Conservation (phyloP, 2,888 invertebrate genomes). For the Perizoma affinitatum region DNA sequence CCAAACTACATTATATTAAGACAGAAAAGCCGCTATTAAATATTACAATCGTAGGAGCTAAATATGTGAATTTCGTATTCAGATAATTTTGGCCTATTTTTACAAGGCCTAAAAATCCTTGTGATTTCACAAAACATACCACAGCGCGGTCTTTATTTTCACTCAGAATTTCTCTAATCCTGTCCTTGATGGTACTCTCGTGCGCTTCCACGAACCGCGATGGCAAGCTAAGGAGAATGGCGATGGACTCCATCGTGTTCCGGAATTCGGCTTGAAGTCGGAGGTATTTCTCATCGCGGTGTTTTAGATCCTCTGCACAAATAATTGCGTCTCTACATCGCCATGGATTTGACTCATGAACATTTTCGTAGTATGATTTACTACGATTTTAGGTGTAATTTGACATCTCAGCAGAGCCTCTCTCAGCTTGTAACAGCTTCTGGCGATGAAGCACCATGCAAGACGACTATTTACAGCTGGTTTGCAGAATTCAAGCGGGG, state of each 20-base stretch:
- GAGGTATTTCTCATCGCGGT: constrained; percentile 88
- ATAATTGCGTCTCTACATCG: neutral
- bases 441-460: no score
- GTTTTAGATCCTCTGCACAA: constrained; percentile 86
- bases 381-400: no score
- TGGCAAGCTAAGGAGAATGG: constrained; percentile 88
- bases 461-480: no score
- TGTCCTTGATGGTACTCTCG: constrained; percentile 91
- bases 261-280: constrained; percentile 87
- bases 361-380: neutral
- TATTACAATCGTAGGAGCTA: no score
- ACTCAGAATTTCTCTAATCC: constrained; percentile 89
- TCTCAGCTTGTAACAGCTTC: no score
- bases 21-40: no score
- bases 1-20: no score
- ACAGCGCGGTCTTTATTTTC: constrained; percentile 91
- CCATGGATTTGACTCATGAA: neutral
- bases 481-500: no score
- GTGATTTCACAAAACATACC: constrained; percentile 73
- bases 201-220: constrained; percentile 90
- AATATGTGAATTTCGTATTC: no score
- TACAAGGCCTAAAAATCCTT: no score
- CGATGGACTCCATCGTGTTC: constrained; percentile 88
- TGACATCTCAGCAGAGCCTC: no score
- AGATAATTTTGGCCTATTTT: no score